Evolutionary conservation across 2,888 invertebrate genomes (phyloP).

Genomic region (Stenichneumon culpator): DNA sequence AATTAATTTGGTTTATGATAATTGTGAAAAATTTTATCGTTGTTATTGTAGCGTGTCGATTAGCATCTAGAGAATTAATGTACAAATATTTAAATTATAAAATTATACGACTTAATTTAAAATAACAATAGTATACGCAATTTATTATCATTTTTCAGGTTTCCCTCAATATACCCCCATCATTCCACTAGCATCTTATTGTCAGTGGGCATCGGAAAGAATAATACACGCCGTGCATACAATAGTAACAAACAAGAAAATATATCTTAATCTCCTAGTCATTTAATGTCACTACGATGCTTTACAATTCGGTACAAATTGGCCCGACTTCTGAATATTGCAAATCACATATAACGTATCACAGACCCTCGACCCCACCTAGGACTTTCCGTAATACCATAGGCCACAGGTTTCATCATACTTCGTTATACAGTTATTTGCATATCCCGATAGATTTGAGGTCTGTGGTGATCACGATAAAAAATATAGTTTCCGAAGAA

Average conservation of each 20-base stretch:
- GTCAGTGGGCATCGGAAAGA: constrained; percentile 5
- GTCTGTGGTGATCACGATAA: constrained; percentile 42
- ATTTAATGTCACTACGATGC: constrained; percentile 40
- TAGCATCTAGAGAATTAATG: constrained; percentile 49
- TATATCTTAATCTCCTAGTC: neutral
- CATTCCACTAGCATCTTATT: neutral
- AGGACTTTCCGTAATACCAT: constrained; percentile 47
- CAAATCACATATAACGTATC: constrained; percentile 41
- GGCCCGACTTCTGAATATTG: constrained; percentile 38
- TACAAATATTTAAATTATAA: constrained; percentile 59
- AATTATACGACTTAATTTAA: constrained; percentile 54
- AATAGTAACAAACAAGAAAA: neutral
- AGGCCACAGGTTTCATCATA: constrained; percentile 41
- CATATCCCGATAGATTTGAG: constrained; percentile 14
- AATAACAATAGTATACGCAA: neutral
- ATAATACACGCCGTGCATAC: neutral
- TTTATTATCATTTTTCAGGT: neutral
- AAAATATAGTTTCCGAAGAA: constrained; percentile 60
- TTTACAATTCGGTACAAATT: constrained; percentile 57
- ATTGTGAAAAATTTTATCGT: constrained; percentile 42
- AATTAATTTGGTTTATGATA: constrained; percentile 25
- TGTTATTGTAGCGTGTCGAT: constrained; percentile 41
- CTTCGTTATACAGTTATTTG: constrained; percentile 26
- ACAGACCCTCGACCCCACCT: constrained; percentile 50
- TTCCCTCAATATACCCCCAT: neutral